Base-by-base conservation (phyloP, 2,888 invertebrate species). In the Pristionchus maxplancki region DNA sequence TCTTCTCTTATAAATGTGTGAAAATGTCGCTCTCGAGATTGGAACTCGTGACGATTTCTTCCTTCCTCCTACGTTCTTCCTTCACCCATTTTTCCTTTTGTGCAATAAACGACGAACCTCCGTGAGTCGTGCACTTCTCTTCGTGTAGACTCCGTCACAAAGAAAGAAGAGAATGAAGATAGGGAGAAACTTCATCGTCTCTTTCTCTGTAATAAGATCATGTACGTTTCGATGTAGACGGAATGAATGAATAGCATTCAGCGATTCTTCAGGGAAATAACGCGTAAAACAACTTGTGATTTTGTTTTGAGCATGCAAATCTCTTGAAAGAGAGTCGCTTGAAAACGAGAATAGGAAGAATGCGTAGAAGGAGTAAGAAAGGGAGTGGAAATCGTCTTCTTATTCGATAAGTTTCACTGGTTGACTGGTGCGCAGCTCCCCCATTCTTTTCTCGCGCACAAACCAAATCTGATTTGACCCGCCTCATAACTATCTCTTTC, bases 71-170 rank as follows among this genome's bases (percentile, higher is more conserved):
- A 64, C 64, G 20, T 34, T 71, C 37, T 44, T 44, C 71, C 31
- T 34, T 34, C 8, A 15, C 5, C 62, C 17, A 31, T 28, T 3
- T 34, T 67, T 5, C 37, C 71, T 37, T 40, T 34, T 64, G 64
- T 64, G 13, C 64, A 64, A 28, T 9, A 11, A 64, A 15, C 28
- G 28, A 20, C 71, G 8, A 17, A 71, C 71, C 71, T 71, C 71
- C 24, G 71, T 71, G 37, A 71, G 37, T 71, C 71, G 71, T 71
- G 71, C 71, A 71, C 37, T 71, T 71, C 20, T 71, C 71, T 71
- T 71, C 71, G 71, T 71, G 8, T 15, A 24, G 13, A 37, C 37
- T 20, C 6, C 50, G 28, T 48, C 44, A 81, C 81, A 81, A 71
- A 34, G 37, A 24, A 67, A 44, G 28, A 48, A 48, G 48, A 81